Percentiles rank a stretch among this genome's conserved stretches.
These are phyloP conservation scores for Dicaeum eximium DNA, from an alignment of 2,113 vertebrate species.

Conservation along the genomic window DNA sequence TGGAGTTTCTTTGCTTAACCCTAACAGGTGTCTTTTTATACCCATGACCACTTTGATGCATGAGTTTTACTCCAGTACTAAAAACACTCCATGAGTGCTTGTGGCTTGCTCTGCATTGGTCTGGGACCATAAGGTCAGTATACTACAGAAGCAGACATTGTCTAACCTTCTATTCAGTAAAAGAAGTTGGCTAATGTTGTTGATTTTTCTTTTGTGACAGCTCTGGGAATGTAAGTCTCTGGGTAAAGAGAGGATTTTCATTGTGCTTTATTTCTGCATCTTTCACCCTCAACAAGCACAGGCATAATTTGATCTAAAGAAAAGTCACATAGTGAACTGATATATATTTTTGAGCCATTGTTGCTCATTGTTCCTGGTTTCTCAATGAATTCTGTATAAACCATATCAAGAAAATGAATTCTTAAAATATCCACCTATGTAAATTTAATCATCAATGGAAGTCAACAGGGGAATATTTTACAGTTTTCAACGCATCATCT, in stretches of 20 bases:
- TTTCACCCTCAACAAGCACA: background rate
- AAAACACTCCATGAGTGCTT: background rate
- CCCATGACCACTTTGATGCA: background rate
- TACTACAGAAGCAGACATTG: background rate
- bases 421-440: background rate
- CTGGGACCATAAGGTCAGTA: background rate
- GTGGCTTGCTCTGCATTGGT: background rate
- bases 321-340: background rate
- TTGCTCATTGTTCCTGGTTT: background rate
- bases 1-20: background rate
- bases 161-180: background rate
- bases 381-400: background rate
- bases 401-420: background rate
- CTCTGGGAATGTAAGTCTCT: background rate
- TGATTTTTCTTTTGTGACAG: background rate
- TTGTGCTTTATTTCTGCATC: background rate
- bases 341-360: background rate
- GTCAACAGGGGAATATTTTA: background rate
- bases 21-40: background rate
- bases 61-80: background rate
- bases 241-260: background rate
- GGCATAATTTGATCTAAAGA: background rate
- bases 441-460: background rate
- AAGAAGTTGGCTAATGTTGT: background rate
- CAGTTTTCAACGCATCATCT: background rate